These are phyloP conservation scores for Hucho hucho DNA, from an alignment of 2,113 vertebrate species.

Conservation along the genomic window DNA sequence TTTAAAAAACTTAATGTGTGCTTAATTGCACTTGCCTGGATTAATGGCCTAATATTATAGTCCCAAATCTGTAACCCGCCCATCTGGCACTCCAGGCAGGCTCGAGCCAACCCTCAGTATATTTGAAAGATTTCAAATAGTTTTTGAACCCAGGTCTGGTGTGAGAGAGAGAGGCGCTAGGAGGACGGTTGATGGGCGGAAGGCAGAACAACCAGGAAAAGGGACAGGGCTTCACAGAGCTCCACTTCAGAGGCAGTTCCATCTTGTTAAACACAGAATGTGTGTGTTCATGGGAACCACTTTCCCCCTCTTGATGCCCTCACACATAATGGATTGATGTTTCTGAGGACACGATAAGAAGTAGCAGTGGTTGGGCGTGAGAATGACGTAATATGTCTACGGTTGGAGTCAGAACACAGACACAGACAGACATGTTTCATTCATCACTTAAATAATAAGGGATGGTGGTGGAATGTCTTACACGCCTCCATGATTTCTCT, in stretches of 20 bases:
- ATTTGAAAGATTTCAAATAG: too few species aligned
- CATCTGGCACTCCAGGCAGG: too few species aligned
- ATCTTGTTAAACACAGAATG: constrained; percentile 58
- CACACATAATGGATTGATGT: constrained; percentile 18
- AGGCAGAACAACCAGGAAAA: constrained; percentile 71
- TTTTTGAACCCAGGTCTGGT: not conserved
- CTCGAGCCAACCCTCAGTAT: too few species aligned
- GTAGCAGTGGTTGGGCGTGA: constrained; percentile 17
- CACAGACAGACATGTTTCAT: constrained; percentile 36
- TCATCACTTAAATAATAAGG: constrained; percentile 50
- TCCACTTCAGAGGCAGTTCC: constrained; percentile 58
- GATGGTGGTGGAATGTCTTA: constrained; percentile 32
- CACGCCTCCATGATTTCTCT: constrained; percentile 69
- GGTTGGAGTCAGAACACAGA: constrained; percentile 32
- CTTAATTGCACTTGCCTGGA: too few species aligned
- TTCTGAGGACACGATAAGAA: not conserved
- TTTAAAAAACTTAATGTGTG: too few species aligned
- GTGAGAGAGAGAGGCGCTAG: not conserved
- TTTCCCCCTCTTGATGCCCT: constrained; percentile 35
- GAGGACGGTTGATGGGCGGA: constrained; percentile 34
- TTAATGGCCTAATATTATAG: too few species aligned
- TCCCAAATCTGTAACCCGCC: not conserved
- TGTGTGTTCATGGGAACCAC: constrained; percentile 13
- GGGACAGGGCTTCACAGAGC: constrained; percentile 10
- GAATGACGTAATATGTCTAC: not conserved